Evolutionary conservation across 2,888 invertebrate species (phyloP).

Genomic region (Fissipunctia ypsillon): DNA sequence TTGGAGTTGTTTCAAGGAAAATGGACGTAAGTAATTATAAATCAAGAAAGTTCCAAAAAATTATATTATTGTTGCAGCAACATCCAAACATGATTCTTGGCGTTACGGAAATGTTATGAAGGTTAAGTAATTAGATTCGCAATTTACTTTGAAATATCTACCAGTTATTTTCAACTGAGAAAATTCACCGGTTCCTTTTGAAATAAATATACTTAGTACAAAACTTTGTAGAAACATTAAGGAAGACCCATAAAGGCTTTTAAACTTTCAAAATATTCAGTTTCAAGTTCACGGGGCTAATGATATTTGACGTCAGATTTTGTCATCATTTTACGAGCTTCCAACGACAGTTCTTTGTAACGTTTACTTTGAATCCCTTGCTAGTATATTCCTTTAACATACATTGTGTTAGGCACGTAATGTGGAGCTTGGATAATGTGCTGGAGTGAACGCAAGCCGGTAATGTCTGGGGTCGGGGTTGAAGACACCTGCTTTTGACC

Average conservation of each 20-base stretch:
- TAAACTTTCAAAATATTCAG: constrained; percentile 10
- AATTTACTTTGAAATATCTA: constrained; percentile 25
- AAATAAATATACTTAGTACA: constrained; percentile 5
- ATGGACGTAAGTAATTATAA: constrained; percentile 32
- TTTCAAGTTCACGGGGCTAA: constrained; percentile 4
- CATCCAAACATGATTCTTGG: neutral
- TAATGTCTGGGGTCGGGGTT: constrained; percentile 13
- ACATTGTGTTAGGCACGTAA: constrained; percentile 35
- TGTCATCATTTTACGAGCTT: constrained; percentile 21
- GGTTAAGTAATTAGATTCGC: constrained; percentile 24
- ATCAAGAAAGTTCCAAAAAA: constrained; percentile 3
- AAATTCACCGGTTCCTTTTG: neutral
- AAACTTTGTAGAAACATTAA: constrained; percentile 12
- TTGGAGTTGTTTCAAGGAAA: constrained; percentile 15
- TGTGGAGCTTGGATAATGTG: constrained; percentile 13
- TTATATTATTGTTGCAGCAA: neutral
- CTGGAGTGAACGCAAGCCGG: constrained; percentile 12
- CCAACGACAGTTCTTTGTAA: constrained; percentile 17
- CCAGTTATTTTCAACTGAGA: neutral
- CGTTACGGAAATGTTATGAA: neutral
- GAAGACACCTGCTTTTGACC: constrained; percentile 27
- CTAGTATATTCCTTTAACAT: neutral
- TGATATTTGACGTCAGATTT: constrained; percentile 24
- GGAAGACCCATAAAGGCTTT: neutral
- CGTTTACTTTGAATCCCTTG: constrained; percentile 27